phyloP scores from a whole-genome alignment of 1,140 invertebrate species.

The Melitaea cinxia region DNA sequence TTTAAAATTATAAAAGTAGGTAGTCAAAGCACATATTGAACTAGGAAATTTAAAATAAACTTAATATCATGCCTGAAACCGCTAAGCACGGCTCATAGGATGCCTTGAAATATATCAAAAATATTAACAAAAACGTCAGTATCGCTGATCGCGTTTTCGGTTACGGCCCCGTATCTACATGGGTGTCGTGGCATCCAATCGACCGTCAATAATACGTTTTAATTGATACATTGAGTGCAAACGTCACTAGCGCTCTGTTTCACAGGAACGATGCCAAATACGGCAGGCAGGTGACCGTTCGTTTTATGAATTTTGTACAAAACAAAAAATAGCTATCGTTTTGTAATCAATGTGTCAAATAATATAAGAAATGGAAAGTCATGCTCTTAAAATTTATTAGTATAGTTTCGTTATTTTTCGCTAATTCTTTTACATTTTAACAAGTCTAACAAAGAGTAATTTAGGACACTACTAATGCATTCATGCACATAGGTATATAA shows the following conservation, averaged over 20 bases:
- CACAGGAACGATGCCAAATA: slow-evolving; percentile 22
- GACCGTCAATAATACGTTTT: slow-evolving; percentile 34
- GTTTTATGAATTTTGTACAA: slow-evolving; percentile 10
- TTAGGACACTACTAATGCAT: no score
- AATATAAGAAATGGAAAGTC: no score
- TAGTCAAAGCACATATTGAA: no score
- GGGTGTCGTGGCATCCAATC: slow-evolving; percentile 37
- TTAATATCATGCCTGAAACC: no score
- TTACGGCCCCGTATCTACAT: slow-evolving; percentile 44
- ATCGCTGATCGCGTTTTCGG: slow-evolving; percentile 27
- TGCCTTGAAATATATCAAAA: slow-evolving; percentile 1
- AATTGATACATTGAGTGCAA: slow-evolving; percentile 41
- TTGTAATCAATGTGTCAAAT: no score
- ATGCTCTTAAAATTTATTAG: no score
- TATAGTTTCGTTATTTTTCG: no score
- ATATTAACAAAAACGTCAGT: slow-evolving; percentile 15
- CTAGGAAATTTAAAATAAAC: no score
- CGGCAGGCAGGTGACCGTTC: slow-evolving; percentile 20
- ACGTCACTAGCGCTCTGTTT: slow-evolving; percentile 32
- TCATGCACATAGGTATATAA: no score
- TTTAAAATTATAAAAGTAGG: no score
- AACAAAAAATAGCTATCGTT: slow-evolving; percentile 2
- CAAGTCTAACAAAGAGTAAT: no score
- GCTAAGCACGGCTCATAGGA: background rate
- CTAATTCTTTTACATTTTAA: no score